Evolutionary conservation across 2,888 invertebrate species (phyloP).

Genomic region (Diaphora mendica): DNA sequence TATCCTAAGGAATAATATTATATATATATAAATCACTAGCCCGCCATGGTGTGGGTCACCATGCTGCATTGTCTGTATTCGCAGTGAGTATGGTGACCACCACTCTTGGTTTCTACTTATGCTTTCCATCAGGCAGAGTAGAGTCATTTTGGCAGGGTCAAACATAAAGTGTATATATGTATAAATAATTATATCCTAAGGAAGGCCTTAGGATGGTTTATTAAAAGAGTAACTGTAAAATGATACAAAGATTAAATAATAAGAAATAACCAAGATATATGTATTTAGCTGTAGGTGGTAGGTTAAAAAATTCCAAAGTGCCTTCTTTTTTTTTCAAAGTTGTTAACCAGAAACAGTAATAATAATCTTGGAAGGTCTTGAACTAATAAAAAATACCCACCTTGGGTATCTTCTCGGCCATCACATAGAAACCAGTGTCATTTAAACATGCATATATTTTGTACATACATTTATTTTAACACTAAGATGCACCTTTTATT

Average conservation of each 20-base stretch:
- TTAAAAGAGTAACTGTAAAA: not conserved
- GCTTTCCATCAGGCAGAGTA: too few species aligned
- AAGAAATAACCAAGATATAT: not conserved
- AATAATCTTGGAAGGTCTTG: not conserved
- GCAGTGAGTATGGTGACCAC: too few species aligned
- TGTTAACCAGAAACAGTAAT: not conserved
- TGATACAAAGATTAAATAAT: not conserved
- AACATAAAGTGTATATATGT: too few species aligned
- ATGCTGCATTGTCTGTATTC: too few species aligned
- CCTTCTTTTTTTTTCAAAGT: not conserved
- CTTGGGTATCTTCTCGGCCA: conserved; percentile 16
- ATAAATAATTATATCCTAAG: too few species aligned
- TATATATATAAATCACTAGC: too few species aligned
- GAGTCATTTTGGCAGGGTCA: too few species aligned
- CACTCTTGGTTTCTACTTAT: too few species aligned
- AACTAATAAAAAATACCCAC: not conserved
- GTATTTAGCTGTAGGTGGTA: not conserved
- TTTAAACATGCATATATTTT: conserved; percentile 33
- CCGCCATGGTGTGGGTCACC: too few species aligned
- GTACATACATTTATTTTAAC: conserved; percentile 55
- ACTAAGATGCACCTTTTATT: conserved; percentile 71
- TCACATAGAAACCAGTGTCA: conserved; percentile 43
- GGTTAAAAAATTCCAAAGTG: not conserved
- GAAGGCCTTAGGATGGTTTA: not conserved
- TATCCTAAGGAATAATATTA: too few species aligned